Base-by-base conservation (phyloP, 2,888 invertebrate species). In the Drosophila prolongata region DNA sequence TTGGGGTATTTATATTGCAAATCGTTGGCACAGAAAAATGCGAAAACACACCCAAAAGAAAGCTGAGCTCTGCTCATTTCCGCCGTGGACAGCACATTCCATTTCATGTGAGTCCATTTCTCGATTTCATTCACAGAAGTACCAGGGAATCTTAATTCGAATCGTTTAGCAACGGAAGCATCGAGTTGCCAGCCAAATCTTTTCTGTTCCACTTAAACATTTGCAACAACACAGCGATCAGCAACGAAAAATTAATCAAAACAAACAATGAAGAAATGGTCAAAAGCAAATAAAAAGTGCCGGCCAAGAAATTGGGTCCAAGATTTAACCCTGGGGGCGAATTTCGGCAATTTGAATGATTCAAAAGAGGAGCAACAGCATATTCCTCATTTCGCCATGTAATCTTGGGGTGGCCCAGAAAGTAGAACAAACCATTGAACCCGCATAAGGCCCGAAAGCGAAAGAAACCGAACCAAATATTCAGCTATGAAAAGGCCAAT, bases 161-260 rank as follows among this genome's bases (percentile, higher is more conserved):
- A 83, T 69, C 86, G 87, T 86, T 87, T 83, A 87, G 85, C 83
- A 83, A 85, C 87, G 87, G 83, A 83, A 83, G 83, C 83, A 79
- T 75, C 64, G 72, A 43, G 59, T 75, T 76, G 60, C 84, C 76
- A 56, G 74, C 59, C 46, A 81, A 69, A 58, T 68, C 24, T 58
- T 75, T 76, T 76, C 52, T 77, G 75, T 60, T 66, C 69, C 61
- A 61, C 71, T 69, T 69, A 60, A 53, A 13, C 35, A 70, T 59
- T 50, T 52, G 60, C 70, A 54, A 50, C 75, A 54, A 69, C 53
- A 61, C 54, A n/a, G 59, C 66, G 76, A 55, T 55, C 50, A 53
- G 53, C 44, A 52, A 57, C 19, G 53, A 14, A 73, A 79, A 78
- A 75, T 77, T 78, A 85, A 85, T 77, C 80, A 84, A 79, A 87